Percentiles rank a stretch among this genome's conserved stretches.
phyloP scores from a whole-genome alignment of 2,888 invertebrate species.

The Phyto melanocephala region DNA sequence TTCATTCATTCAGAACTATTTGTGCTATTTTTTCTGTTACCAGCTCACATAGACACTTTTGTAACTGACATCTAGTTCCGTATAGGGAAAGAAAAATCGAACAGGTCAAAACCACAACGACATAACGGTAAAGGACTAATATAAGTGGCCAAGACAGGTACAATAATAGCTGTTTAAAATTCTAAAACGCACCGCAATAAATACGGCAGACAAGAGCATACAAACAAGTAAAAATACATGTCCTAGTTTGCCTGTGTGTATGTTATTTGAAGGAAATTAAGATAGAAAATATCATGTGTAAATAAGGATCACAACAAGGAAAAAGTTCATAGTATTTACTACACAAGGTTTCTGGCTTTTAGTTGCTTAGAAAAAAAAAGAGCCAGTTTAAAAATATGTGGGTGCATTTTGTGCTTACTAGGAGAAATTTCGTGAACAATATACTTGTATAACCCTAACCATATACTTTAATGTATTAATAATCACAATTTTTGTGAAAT shows the following conservation, averaged over 20 bases:
- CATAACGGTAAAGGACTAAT: background rate
- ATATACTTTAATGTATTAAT: too few relatives aligned
- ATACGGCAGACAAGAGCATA: background rate
- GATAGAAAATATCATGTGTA: too few relatives aligned
- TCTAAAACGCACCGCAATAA: conserved; percentile 20
- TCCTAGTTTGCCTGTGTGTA: too few relatives aligned
- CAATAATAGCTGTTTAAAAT: conserved; percentile 31
- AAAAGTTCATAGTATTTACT: background rate
- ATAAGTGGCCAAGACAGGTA: conserved; percentile 43
- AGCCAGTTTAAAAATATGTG: too few relatives aligned
- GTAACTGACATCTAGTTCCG: background rate
- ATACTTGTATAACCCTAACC: too few relatives aligned
- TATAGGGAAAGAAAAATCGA: background rate
- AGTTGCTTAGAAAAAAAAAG: too few relatives aligned
- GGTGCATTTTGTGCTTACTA: too few relatives aligned
- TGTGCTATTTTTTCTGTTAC: background rate
- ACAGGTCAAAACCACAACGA: background rate
- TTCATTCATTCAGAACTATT: conserved; percentile 7
- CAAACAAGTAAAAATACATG: background rate
- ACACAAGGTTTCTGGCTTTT: background rate
- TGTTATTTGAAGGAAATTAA: background rate
- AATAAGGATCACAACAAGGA: background rate
- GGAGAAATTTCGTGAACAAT: too few relatives aligned
- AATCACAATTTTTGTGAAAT: too few relatives aligned
- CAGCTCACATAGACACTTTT: background rate